phyloP scores from a whole-genome alignment of 2,797 vertebrate genomes.

The Tapera naevia region DNA sequence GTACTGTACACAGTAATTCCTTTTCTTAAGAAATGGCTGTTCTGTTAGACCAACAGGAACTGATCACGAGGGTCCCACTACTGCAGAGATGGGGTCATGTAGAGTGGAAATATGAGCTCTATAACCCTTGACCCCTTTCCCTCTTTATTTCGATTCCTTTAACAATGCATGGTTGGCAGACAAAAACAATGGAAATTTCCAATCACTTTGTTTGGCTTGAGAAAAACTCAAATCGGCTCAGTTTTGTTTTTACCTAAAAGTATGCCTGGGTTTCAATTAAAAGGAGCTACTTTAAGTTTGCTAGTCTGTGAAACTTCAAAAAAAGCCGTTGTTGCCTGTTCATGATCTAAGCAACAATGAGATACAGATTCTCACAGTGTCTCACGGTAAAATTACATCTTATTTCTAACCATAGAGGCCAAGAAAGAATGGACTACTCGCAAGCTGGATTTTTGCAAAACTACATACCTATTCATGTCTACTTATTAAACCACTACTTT shows the following conservation, averaged over 20 bases:
- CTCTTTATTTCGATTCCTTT: conserved; percentile 78
- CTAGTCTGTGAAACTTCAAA: conserved; percentile 61
- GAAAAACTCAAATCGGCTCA: conserved; percentile 70
- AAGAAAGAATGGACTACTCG: neutral
- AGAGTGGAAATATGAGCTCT: conserved; percentile 78
- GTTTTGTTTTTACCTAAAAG: conserved; percentile 73
- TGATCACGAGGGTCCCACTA: conserved; percentile 70
- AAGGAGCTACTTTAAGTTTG: conserved; percentile 71
- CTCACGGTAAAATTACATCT: conserved; percentile 10
- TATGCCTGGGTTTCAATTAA: conserved; percentile 75
- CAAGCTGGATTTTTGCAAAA: neutral
- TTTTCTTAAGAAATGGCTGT: conserved; percentile 63
- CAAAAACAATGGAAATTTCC: conserved; percentile 72
- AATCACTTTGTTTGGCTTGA: conserved; percentile 77
- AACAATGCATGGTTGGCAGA: conserved; percentile 75
- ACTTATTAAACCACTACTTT: neutral
- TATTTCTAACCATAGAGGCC: neutral
- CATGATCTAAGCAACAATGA: conserved; percentile 67
- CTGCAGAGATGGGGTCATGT: conserved; percentile 69
- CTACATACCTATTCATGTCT: neutral
- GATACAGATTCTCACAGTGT: conserved; percentile 50
- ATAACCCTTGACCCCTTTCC: conserved; percentile 71
- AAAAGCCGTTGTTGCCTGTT: conserved; percentile 61
- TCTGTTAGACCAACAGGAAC: conserved; percentile 74
- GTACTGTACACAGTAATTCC: conserved; percentile 63